Evolutionary conservation across 2,113 vertebrate species (phyloP).

Genomic region (Erythrocercus mccallii): DNA sequence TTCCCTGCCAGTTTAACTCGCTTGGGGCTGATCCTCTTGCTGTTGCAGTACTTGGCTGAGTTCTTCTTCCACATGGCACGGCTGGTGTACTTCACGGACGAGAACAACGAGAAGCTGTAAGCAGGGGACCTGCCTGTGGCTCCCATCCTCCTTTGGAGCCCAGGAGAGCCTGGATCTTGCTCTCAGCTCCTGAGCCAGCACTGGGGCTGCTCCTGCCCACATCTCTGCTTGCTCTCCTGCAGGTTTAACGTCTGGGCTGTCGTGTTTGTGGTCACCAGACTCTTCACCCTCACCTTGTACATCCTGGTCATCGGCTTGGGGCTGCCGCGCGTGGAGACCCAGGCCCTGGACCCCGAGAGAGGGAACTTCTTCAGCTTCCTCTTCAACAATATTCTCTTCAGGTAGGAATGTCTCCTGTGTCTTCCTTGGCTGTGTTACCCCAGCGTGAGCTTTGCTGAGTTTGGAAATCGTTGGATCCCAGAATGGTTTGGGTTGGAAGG

Average conservation of each 20-base stretch:
- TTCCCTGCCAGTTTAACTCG: constrained; percentile 82
- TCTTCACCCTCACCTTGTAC: constrained; percentile 90
- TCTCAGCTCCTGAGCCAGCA: neutral
- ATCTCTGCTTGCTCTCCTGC: neutral
- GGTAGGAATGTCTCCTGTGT: constrained; percentile 68
- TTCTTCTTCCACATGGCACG: constrained; percentile 89
- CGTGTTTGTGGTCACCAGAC: constrained; percentile 88
- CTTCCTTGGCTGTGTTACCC: neutral
- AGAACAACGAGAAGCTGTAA: constrained; percentile 95
- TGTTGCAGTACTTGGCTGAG: constrained; percentile 90
- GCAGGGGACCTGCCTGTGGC: neutral
- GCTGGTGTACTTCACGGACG: constrained; percentile 90
- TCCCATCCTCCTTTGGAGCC: neutral
- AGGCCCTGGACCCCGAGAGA: constrained; percentile 82
- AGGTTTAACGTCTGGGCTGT: constrained; percentile 94
- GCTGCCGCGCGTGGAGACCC: constrained; percentile 86
- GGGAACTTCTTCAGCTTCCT: constrained; percentile 80
- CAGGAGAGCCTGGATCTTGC: neutral
- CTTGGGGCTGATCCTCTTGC: constrained; percentile 87
- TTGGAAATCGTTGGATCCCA: neutral
- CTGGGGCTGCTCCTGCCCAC: neutral
- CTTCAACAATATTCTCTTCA: constrained; percentile 88
- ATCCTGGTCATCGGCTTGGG: constrained; percentile 94
- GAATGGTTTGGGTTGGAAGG: neutral
- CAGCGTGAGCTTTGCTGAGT: neutral